Conservation (phyloP, 2,888 invertebrate genomes). For the Aethes cnicana region DNA sequence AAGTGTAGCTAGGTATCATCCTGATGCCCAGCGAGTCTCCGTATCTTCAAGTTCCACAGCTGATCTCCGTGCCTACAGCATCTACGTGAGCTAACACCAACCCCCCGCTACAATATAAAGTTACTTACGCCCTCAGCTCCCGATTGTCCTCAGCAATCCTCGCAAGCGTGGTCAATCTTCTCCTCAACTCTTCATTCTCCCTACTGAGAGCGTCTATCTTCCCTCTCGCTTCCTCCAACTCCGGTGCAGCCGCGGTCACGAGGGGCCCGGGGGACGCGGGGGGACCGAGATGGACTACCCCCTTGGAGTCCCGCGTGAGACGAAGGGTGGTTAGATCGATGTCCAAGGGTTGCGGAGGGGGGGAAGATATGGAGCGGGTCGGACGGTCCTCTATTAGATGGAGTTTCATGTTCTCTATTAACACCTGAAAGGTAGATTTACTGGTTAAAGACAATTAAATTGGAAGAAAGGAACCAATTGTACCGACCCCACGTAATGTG, state of each 20-base stretch:
- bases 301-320: conserved; percentile 87
- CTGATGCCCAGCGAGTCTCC: no score
- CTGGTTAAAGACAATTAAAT: no score
- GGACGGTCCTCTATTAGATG: conserved; percentile 92
- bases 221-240: conserved; percentile 71
- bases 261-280: conserved; percentile 54
- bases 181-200: conserved; percentile 79
- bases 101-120: not conserved
- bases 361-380: conserved; percentile 88
- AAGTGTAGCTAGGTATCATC: no score
- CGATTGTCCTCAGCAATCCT: conserved; percentile 81
- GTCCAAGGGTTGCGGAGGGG: conserved; percentile 90
- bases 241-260: conserved; percentile 62
- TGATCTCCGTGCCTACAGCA: no score
- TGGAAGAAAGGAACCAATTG: no score
- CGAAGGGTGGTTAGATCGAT: conserved; percentile 87
- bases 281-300: conserved; percentile 88
- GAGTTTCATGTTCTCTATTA: conserved; percentile 88
- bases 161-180: conserved; percentile 69
- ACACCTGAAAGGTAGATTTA: conserved; percentile 76
- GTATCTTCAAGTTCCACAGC: no score
- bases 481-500: no score
- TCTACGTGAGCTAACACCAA: no score
- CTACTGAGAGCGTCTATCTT: conserved; percentile 57
- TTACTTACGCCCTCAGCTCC: conserved; percentile 74